Conservation (phyloP, 2,113 vertebrate genomes). For the Cochlearius cochlearius region DNA sequence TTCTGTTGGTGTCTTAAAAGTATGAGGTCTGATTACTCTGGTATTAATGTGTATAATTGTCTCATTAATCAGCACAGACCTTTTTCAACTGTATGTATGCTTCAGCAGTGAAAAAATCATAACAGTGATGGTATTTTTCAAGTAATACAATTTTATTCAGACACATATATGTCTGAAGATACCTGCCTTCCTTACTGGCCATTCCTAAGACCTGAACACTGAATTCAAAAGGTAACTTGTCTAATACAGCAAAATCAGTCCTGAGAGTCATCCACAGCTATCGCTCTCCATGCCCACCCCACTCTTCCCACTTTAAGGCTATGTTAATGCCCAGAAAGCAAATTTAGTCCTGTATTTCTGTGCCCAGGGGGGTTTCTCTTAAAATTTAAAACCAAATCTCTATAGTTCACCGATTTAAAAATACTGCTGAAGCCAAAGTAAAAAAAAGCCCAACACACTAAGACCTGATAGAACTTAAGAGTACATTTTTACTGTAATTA, state of each 20-base stretch:
- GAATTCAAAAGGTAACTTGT: neutral
- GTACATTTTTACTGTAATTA: constrained; percentile 12
- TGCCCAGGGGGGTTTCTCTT: neutral
- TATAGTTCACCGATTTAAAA: neutral
- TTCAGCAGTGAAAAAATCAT: neutral
- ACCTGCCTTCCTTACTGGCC: neutral
- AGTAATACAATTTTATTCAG: neutral
- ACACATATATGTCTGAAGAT: neutral
- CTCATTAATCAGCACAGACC: neutral
- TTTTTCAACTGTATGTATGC: neutral
- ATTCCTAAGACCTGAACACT: neutral
- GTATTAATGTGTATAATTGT: neutral
- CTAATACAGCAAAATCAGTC: neutral
- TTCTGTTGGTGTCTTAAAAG: neutral
- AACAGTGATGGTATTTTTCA: neutral
- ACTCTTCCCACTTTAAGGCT: neutral
- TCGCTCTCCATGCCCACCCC: neutral
- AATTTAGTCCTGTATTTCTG: neutral
- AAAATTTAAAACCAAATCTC: neutral
- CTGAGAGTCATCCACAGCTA: neutral
- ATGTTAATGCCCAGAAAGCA: neutral
- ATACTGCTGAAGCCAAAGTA: neutral
- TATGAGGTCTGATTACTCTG: neutral
- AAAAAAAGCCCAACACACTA: neutral
- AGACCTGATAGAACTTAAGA: neutral